Conservation (phyloP, 2,797 vertebrate species). For the Mormyrops boulengeri region DNA sequence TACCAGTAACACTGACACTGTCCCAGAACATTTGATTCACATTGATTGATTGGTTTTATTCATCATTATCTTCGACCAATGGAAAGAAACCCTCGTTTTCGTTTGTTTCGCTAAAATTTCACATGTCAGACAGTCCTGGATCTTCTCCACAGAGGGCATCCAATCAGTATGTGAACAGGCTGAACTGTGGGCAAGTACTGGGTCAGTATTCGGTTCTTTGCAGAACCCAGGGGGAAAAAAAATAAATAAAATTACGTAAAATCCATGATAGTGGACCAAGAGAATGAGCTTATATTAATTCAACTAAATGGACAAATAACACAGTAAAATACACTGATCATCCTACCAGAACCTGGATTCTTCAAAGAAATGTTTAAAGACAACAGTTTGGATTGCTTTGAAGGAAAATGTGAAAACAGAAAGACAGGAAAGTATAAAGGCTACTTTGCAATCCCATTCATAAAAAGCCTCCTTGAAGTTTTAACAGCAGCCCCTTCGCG, state of each 20-base stretch:
- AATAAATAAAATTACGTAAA: background rate
- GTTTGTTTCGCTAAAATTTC: background rate
- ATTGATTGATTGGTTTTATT: background rate
- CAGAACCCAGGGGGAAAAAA: background rate
- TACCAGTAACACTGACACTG: background rate
- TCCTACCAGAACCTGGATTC: background rate
- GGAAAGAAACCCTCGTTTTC: background rate
- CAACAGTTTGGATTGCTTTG: background rate
- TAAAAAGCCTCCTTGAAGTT: background rate
- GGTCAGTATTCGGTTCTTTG: background rate
- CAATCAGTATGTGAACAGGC: background rate
- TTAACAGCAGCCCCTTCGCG: background rate
- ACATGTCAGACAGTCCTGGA: background rate
- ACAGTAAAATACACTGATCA: background rate
- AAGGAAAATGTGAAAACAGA: background rate
- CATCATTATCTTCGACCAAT: background rate
- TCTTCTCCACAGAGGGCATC: background rate
- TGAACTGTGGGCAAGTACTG: background rate
- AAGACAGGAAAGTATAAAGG: background rate
- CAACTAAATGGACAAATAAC: background rate
- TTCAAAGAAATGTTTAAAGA: background rate
- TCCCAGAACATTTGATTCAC: background rate
- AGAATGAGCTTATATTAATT: background rate
- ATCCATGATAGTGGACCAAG: background rate
- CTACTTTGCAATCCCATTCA: background rate